These are phyloP conservation scores for Sylvilagus bachmani DNA, from an alignment of 2,113 vertebrate genomes.

Conservation along the genomic window DNA sequence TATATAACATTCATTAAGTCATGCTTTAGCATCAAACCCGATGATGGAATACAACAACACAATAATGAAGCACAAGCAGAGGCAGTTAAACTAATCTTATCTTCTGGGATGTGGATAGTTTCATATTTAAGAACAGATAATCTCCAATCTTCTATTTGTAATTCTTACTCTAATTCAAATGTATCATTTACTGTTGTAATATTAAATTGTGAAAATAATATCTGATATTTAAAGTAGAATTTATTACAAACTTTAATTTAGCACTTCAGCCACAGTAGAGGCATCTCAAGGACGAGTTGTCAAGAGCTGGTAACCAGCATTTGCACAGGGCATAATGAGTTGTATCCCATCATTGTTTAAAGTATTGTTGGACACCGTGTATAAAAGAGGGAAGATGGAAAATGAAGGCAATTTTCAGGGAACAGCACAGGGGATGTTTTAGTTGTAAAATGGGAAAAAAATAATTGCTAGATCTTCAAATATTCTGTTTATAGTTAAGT, in stretches of 20 bases:
- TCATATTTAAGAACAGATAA: neutral
- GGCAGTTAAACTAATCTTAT: neutral
- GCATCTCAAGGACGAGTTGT: neutral
- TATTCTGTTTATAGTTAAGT: neutral
- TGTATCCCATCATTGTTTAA: neutral
- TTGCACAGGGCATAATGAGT: neutral
- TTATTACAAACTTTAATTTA: neutral
- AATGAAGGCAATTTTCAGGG: rapidly evolving
- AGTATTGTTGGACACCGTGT: neutral
- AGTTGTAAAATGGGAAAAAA: neutral
- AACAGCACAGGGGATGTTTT: neutral
- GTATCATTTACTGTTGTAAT: neutral
- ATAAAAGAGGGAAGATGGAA: neutral
- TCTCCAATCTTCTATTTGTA: neutral
- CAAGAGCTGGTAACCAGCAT: neutral
- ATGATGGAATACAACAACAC: neutral
- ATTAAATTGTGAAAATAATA: neutral
- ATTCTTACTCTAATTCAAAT: neutral
- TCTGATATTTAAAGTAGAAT: neutral
- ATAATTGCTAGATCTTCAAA: neutral
- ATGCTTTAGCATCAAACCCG: slow-evolving; percentile 9
- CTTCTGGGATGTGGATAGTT: neutral
- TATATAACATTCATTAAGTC: slow-evolving; percentile 34
- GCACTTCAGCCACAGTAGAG: neutral
- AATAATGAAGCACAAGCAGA: neutral